Base-by-base conservation (phyloP, 2,888 invertebrate species). In the Drosophila birchii region DNA sequence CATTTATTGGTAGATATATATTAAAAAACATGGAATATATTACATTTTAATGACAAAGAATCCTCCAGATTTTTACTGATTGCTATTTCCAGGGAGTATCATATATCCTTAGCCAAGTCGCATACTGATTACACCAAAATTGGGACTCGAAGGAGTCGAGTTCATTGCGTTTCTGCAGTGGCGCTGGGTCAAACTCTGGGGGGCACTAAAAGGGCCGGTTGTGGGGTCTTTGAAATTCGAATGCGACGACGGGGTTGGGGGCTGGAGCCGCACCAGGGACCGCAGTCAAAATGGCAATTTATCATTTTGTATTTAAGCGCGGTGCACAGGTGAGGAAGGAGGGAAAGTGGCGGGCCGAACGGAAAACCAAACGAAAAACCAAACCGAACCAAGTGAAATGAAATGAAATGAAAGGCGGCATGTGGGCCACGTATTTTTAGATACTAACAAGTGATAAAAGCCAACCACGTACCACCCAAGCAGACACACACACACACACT, bases 251-350 rank as follows among this genome's bases (percentile, higher is more conserved):
- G 43, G 56, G 26, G 34, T 3, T 9, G 16, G 43, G 36, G 43
- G 41, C 53, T 39, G 53, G 47, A 53, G 72, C 72, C 49, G 57
- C 64, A 58, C 58, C 59, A 69, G 80, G 79, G 71, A 70, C 74
- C 81, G 80, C 86, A 86, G 89, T 84, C 81, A 90, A 88, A 90
- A 86, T 82, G 80, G 88, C 86, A 90, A 90, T 90, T 90, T 90
- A 90, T 90, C 88, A 88, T 85, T 81, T 87, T 83, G 85, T 86
- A 80, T 85, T 84, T 78, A 86, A 87, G 73, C 64, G 78, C 57
- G 70, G 45, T 68, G 81, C 84, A 81, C 86, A 83, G 84, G 86
- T 79, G 76, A 26, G 77, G 67, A 41, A 8, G 55, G 55, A 26
- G 44, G 18, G 66, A 56, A 72, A 66, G 16, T 47, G 34, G 49